Evolutionary conservation across 2,888 invertebrate genomes (phyloP).

Genomic region (Strigamia transsilvanica): DNA sequence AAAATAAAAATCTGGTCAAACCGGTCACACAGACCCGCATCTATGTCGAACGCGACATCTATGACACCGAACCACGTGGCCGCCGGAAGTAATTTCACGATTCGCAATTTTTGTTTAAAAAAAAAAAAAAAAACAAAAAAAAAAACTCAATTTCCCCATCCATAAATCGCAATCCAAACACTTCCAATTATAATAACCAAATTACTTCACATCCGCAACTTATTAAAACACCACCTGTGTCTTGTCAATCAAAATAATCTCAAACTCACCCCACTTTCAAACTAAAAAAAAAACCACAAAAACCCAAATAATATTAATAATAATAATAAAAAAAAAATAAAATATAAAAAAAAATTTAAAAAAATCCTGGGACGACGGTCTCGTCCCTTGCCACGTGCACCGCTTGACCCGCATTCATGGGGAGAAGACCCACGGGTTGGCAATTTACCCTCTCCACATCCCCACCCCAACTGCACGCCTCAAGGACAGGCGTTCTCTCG

Average conservation of each 20-base stretch:
- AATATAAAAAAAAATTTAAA: background rate
- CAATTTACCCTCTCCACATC: slow-evolving; percentile 35
- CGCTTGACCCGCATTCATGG: slow-evolving; percentile 49
- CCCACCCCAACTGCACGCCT: slow-evolving; percentile 32
- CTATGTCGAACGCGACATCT: slow-evolving; percentile 24
- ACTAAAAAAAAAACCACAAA: background rate
- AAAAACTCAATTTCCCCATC: background rate
- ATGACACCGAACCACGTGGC: background rate
- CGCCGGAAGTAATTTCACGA: slow-evolving; percentile 43
- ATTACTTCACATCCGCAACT: slow-evolving; percentile 35
- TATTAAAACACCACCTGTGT: slow-evolving; percentile 46
- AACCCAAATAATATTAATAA: background rate
- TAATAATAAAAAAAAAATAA: background rate
- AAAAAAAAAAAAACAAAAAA: too few relatives aligned
- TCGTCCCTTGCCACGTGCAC: slow-evolving; percentile 40
- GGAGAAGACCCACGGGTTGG: slow-evolving; percentile 46
- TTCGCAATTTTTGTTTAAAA: background rate
- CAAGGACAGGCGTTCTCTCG: slow-evolving; percentile 28
- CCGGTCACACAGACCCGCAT: slow-evolving; percentile 26
- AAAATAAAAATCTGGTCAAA: background rate
- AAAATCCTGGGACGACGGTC: background rate
- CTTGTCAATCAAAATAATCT: slow-evolving; percentile 22
- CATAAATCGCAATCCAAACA: background rate
- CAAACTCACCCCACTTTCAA: background rate
- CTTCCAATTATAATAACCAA: background rate